Evolutionary conservation across 2,888 invertebrate genomes (phyloP).

Genomic region (Sipha maydis): DNA sequence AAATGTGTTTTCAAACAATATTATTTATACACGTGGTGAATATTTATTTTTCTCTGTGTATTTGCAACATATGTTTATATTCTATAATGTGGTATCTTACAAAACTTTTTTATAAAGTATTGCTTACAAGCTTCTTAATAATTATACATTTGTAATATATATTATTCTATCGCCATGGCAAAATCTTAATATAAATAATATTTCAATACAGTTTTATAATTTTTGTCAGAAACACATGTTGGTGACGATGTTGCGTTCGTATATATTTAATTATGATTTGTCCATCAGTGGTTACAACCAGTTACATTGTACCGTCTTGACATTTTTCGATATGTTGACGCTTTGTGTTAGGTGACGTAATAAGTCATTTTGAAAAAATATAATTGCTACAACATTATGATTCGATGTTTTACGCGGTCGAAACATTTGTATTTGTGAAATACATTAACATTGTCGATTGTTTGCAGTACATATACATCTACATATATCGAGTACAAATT

Average conservation of each 20-base stretch:
- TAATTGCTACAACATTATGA: constrained; percentile 10
- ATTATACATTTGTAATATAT: constrained; percentile 3
- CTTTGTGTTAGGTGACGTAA: background rate
- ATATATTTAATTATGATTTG: constrained; percentile 13
- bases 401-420: constrained; percentile 36
- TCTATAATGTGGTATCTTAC: background rate
- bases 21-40: background rate
- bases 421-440: constrained; percentile 33
- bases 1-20: background rate
- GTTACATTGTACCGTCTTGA: background rate
- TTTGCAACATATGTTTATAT: background rate
- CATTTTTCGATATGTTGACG: constrained; percentile 9
- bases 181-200: constrained; percentile 11
- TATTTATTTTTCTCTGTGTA: background rate
- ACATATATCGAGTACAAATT: constrained; percentile 24
- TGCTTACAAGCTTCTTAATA: constrained; percentile 1
- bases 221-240: constrained; percentile 54
- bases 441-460: constrained; percentile 30
- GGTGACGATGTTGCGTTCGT: constrained; percentile 23
- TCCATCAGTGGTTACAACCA: constrained; percentile 19
- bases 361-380: constrained; percentile 19
- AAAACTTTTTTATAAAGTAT: constrained; percentile 13
- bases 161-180: background rate
- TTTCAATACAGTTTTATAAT: constrained; percentile 49
- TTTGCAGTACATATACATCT: background rate